Evolutionary conservation across 1,140 invertebrate species (phyloP).

Genomic region (Patella vulgata): DNA sequence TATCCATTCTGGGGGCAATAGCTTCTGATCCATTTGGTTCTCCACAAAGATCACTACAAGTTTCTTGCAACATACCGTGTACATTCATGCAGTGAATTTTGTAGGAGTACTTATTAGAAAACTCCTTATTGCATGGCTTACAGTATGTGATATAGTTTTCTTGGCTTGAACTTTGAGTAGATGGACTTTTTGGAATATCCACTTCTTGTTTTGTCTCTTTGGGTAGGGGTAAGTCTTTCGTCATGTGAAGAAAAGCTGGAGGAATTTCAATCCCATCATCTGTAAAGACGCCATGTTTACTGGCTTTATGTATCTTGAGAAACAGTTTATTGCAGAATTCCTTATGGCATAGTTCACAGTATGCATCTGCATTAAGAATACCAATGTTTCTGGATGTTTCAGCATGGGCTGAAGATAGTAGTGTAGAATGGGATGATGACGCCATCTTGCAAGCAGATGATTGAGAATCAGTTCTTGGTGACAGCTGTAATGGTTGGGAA

Average conservation of each 20-base stretch:
- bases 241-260: not conserved
- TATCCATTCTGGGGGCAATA: conserved; percentile 12
- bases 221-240: conserved; percentile 5
- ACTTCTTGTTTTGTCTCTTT: conserved; percentile 11
- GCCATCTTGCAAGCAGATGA: not conserved
- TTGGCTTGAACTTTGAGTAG: conserved; percentile 17
- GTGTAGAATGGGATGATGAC: not conserved
- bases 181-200: conserved; percentile 7
- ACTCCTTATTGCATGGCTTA: conserved; percentile 61
- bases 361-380: conserved; percentile 66
- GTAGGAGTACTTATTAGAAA: conserved; percentile 59
- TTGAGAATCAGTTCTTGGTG: conserved; percentile 1
- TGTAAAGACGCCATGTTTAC: conserved; percentile 70
- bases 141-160: conserved; percentile 51
- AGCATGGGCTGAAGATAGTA: conserved; percentile 21
- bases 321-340: conserved; percentile 87
- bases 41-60: conserved; percentile 24
- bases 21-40: conserved; percentile 22
- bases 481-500: conserved; percentile 31
- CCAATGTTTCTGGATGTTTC: conserved; percentile 44
- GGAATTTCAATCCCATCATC: conserved; percentile 31
- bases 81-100: conserved; percentile 59
- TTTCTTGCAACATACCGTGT: conserved; percentile 58
- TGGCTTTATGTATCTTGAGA: conserved; percentile 72
- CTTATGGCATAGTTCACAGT: conserved; percentile 94